These are phyloP conservation scores for Sarcophaga peregrina DNA, from an alignment of 1,140 invertebrate genomes.

Conservation along the genomic window DNA sequence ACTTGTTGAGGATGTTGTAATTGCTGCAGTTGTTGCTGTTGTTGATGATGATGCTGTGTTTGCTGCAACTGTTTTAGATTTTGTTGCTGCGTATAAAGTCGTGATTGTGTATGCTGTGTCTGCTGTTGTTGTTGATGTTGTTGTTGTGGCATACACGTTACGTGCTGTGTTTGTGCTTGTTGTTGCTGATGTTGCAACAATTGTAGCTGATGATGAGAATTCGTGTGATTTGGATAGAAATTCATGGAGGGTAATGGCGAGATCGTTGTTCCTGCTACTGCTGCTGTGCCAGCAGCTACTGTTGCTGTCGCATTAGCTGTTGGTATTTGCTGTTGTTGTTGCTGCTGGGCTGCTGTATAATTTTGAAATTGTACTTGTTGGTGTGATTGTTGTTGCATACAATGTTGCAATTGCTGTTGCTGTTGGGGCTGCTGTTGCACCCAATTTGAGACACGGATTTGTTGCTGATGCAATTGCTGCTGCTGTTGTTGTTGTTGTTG, in stretches of 20 bases:
- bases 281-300: slow-evolving; percentile 38
- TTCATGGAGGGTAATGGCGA: slow-evolving; percentile 31
- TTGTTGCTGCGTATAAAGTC: slow-evolving; percentile 23
- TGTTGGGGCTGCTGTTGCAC: slow-evolving; percentile 32
- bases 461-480: slow-evolving; percentile 49
- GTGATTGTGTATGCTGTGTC: slow-evolving; percentile 14
- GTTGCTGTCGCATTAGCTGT: slow-evolving; percentile 38
- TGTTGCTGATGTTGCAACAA: slow-evolving; percentile 21
- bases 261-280: slow-evolving; percentile 47
- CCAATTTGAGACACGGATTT: slow-evolving; percentile 43
- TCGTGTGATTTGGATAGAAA: slow-evolving; percentile 23
- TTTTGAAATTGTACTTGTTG: slow-evolving; percentile 47
- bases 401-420: slow-evolving; percentile 13
- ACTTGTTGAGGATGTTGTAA: slow-evolving; percentile 35
- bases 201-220: slow-evolving; percentile 37
- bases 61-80: slow-evolving; percentile 44
- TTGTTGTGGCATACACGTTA: slow-evolving; percentile 13
- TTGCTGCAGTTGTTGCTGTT: slow-evolving; percentile 24
- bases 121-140: slow-evolving; percentile 42
- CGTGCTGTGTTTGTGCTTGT: neutral
- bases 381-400: slow-evolving; percentile 43
- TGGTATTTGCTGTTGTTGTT: slow-evolving; percentile 36
- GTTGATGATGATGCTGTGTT: slow-evolving; percentile 47
- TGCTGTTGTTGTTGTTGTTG: slow-evolving; percentile 49
- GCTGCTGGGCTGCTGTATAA: slow-evolving; percentile 45